Conservation (phyloP, 2,113 vertebrate genomes). For the Tautogolabrus adspersus region DNA sequence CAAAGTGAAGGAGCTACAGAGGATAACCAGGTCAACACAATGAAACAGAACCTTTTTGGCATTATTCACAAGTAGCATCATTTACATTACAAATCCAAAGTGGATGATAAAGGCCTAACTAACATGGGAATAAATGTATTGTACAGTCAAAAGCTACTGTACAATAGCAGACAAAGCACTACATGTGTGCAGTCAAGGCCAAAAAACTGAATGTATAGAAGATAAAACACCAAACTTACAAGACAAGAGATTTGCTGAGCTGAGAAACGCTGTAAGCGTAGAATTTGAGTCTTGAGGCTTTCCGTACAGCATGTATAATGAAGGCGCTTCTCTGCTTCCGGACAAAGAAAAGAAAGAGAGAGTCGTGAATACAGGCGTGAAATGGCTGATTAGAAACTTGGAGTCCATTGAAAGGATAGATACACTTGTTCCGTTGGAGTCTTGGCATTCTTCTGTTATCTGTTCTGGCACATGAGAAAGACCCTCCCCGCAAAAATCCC, state of each 20-base stretch:
- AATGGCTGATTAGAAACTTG: conserved; percentile 76
- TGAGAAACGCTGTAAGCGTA: conserved; percentile 50
- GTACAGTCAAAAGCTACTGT: conserved; percentile 19
- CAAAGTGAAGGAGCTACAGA: not conserved
- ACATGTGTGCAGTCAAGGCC: conserved; percentile 42
- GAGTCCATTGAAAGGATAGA: conserved; percentile 58
- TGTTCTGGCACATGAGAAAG: conserved; percentile 49
- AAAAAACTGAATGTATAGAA: conserved; percentile 29
- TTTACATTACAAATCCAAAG: conserved; percentile 10
- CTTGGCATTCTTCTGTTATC: conserved; percentile 58
- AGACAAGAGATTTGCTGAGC: conserved; percentile 46
- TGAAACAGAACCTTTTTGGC: not conserved
- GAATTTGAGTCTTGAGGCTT: conserved; percentile 49
- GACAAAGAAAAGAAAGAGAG: conserved; percentile 57
- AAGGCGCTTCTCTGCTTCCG: conserved; percentile 66
- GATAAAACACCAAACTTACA: conserved; percentile 39
- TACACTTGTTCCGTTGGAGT: conserved; percentile 53
- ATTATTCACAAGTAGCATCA: not conserved
- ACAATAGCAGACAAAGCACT: conserved; percentile 24
- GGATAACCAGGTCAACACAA: not conserved
- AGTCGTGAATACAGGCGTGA: conserved; percentile 66
- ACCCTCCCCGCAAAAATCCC: conserved; percentile 20
- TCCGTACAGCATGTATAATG: conserved; percentile 59
- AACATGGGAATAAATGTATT: conserved; percentile 15
- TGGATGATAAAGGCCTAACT: conserved; percentile 2